phyloP scores from a whole-genome alignment of 2,888 invertebrate species.

The Spicauda simplicius region DNA sequence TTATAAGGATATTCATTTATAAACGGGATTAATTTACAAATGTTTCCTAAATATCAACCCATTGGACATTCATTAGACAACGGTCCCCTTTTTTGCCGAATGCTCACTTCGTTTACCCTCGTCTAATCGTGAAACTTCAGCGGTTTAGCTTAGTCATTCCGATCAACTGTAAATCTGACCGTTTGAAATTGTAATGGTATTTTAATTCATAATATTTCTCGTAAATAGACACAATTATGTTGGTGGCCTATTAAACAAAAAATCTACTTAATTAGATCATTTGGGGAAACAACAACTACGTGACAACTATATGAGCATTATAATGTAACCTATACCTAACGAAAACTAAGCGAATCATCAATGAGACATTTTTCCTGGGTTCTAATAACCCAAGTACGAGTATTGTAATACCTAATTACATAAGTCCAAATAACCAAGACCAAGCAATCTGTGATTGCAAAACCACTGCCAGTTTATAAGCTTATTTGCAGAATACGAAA shows the following conservation, averaged over 20 bases:
- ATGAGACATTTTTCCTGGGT: too few relatives aligned
- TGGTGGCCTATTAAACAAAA: not conserved
- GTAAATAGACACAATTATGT: not conserved
- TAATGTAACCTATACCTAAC: too few relatives aligned
- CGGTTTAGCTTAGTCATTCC: slow-evolving; percentile 32
- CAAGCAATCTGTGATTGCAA: too few relatives aligned
- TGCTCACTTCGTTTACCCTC: slow-evolving; percentile 33
- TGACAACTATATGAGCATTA: too few relatives aligned
- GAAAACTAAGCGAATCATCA: too few relatives aligned
- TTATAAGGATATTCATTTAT: too few relatives aligned
- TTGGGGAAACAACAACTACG: not conserved
- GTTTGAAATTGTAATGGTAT: slow-evolving; percentile 17
- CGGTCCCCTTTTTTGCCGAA: not conserved
- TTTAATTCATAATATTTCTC: not conserved
- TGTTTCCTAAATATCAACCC: not conserved
- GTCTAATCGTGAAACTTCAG: slow-evolving; percentile 39
- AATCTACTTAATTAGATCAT: not conserved
- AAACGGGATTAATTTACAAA: not conserved
- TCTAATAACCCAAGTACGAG: too few relatives aligned
- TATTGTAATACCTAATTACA: too few relatives aligned
- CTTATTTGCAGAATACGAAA: too few relatives aligned
- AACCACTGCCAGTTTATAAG: too few relatives aligned
- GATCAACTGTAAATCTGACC: slow-evolving; percentile 26
- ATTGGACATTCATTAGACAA: not conserved
- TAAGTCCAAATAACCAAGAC: too few relatives aligned